Evolutionary conservation across 2,888 invertebrate genomes (phyloP).

Genomic region (Drosophila prostipennis): DNA sequence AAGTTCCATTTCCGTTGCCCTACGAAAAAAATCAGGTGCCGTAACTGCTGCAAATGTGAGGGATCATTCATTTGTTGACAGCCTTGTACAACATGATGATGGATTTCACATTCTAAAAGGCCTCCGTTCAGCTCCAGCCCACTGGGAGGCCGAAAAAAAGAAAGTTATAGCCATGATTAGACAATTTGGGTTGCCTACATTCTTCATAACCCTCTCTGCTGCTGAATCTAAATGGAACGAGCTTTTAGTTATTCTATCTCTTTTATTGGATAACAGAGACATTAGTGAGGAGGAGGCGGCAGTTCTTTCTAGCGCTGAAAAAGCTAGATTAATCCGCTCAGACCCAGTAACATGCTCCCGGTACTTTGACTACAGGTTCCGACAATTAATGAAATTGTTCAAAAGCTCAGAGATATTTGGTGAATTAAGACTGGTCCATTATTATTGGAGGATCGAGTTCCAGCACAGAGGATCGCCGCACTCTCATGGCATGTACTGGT

Average conservation of each 20-base stretch:
- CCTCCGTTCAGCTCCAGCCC: not conserved
- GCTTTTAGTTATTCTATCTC: not conserved
- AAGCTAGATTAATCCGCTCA: too few relatives aligned
- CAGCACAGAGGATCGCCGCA: too few relatives aligned
- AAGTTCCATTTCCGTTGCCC: conserved; percentile 7
- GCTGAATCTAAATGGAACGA: conserved; percentile 1
- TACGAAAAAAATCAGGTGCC: not conserved
- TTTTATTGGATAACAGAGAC: not conserved
- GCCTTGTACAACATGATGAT: too few relatives aligned
- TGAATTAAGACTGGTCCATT: too few relatives aligned
- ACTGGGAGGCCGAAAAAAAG: not conserved
- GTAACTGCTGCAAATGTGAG: not conserved
- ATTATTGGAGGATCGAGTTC: too few relatives aligned
- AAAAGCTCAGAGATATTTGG: too few relatives aligned
- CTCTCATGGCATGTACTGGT: too few relatives aligned
- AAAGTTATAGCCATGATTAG: not conserved
- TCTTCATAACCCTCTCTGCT: not conserved
- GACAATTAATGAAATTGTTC: too few relatives aligned
- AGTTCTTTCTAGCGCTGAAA: not conserved
- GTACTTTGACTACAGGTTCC: too few relatives aligned
- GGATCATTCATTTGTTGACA: not conserved
- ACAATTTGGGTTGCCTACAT: conserved; percentile 5
- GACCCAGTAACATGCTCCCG: too few relatives aligned
- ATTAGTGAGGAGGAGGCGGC: not conserved
- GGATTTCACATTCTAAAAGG: too few relatives aligned